Evolutionary conservation across 2,113 vertebrate genomes (phyloP).

Genomic region (Callopanchax toddi): DNA sequence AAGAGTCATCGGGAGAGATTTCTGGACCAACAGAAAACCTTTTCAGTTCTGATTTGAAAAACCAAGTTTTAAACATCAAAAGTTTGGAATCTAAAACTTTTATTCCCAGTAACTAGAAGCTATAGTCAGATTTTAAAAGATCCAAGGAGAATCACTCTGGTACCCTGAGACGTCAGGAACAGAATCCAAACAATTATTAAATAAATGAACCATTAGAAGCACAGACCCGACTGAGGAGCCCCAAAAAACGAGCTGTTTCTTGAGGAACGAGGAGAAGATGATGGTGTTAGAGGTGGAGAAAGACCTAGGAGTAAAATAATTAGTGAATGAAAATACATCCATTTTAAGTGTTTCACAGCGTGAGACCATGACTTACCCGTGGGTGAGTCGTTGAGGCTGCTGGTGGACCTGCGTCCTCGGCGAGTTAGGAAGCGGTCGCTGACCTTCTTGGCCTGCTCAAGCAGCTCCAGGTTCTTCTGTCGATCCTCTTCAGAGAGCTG

Average conservation of each 20-base stretch:
- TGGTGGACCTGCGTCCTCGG: conserved; percentile 88
- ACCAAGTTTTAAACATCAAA: too few relatives aligned
- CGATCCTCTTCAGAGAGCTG: conserved; percentile 95
- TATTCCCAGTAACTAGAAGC: too few relatives aligned
- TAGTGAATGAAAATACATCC: neutral
- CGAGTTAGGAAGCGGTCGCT: conserved; percentile 92
- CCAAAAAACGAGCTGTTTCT: conserved; percentile 80
- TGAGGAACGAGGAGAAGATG: conserved; percentile 82
- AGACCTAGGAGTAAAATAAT: conserved; percentile 64
- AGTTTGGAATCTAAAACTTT: neutral
- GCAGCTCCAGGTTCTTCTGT: conserved; percentile 92
- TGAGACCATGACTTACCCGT: conserved; percentile 72
- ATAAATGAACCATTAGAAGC: neutral
- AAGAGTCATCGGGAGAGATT: too few relatives aligned
- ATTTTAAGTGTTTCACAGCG: too few relatives aligned
- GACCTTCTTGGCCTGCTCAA: conserved; percentile 94
- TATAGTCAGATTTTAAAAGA: neutral
- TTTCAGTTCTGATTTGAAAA: too few relatives aligned
- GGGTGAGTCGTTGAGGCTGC: conserved; percentile 86
- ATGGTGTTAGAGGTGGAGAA: conserved; percentile 82
- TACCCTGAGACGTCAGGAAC: neutral
- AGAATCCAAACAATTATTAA: neutral
- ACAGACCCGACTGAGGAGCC: conserved; percentile 78
- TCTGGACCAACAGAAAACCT: too few relatives aligned
- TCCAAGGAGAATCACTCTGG: neutral